Base-by-base conservation (phyloP, 1,140 invertebrate genomes). In the Caenorhabditis briggsae region DNA sequence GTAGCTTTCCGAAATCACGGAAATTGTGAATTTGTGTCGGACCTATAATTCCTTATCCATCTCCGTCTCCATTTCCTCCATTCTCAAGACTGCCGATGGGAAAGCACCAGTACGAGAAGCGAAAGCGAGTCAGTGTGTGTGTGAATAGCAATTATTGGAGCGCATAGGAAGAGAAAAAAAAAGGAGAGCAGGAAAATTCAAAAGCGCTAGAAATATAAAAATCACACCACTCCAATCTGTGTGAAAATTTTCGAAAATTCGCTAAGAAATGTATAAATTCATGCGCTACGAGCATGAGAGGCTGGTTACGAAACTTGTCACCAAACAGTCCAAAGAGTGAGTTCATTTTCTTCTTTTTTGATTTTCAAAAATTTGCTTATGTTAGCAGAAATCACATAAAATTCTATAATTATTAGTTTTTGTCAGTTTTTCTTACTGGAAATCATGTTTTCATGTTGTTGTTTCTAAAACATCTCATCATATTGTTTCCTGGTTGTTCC, bases 131-230 rank as follows among this genome's bases (percentile, higher is more conserved):
- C 33, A 78, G 3, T 8, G 46, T 50, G n/a, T 50, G 70, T 50
- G 70, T 78, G 70, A 78, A 78, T 78, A 78, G 70, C 70, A 78
- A 78, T 78, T 78, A 78, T 50, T 78, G 70, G 70, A 78, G 70
- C 70, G 70, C 70, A 78, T 48, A 78, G 70, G 14, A 25, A 25
- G 50, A 78, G 50, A 78, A n/a, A 78, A 20, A 50, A 23, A 78
- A 53, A 78, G 41, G 20, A 78, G 20, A 46, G n/a, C 16, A 58
- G 43, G 5, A 46, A 50, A 23, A 50, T 50, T 78, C 46, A 23
- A 48, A 78, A 23, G 70, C 70, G 46, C 53, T 53, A 78, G 70
- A 78, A 33, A 33, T 78, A 78, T 48, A 78, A 46, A 78, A 78
- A 78, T 50, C 70, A 50, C 70, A 50, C 70, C 48, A 20, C 70